These are phyloP conservation scores for Bungarus multicinctus DNA, from an alignment of 2,113 vertebrate species.

Conservation along the genomic window DNA sequence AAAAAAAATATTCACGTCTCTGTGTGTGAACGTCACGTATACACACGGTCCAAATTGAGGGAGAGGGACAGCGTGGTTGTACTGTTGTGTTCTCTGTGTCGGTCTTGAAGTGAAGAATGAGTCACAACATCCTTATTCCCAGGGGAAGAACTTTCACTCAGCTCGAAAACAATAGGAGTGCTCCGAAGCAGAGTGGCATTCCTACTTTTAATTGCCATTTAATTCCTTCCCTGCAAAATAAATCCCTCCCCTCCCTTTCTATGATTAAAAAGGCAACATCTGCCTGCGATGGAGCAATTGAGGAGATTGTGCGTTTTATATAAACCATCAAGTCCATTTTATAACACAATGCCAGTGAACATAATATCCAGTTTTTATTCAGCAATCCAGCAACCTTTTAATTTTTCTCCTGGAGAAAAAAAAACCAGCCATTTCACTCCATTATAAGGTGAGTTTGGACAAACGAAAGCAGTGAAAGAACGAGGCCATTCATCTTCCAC, in stretches of 20 bases:
- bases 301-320: not conserved
- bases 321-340: not conserved
- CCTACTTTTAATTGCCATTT: not conserved
- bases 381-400: not conserved
- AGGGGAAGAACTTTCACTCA: not conserved
- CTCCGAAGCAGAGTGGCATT: no score
- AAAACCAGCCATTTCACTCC: not conserved
- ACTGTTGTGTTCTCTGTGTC: constrained; percentile 59
- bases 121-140: not conserved
- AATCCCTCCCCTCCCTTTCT: not conserved
- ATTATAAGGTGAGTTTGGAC: not conserved
- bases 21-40: constrained; percentile 64
- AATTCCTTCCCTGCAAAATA: not conserved
- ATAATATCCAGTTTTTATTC: not conserved
- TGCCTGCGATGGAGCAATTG: not conserved
- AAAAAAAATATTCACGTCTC: constrained; percentile 54
- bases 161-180: not conserved
- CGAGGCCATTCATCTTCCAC: not conserved
- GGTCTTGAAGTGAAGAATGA: constrained; percentile 59
- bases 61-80: constrained; percentile 60
- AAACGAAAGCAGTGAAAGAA: not conserved
- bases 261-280: not conserved
- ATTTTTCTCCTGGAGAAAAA: not conserved
- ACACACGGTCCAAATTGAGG: constrained; percentile 42
- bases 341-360: not conserved